Percentiles rank a stretch among this genome's conserved stretches.
phyloP scores from a whole-genome alignment of 2,113 vertebrate genomes.

The Hemicordylus capensis region DNA sequence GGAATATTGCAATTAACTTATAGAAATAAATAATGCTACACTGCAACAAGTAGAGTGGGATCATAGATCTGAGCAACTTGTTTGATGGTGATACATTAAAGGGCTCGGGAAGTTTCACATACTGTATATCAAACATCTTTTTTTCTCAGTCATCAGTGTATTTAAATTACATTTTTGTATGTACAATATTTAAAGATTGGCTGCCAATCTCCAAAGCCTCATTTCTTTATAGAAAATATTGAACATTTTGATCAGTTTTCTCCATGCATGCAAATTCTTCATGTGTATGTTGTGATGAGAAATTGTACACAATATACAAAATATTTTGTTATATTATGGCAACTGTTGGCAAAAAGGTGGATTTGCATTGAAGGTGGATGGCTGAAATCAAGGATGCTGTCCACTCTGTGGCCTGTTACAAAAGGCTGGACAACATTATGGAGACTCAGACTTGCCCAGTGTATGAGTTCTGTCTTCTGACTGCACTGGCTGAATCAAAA shows the following conservation, averaged over 20 bases:
- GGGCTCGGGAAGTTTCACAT: neutral
- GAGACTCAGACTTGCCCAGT: neutral
- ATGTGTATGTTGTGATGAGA: neutral
- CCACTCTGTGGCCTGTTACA: neutral
- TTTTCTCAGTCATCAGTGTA: neutral
- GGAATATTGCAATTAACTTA: neutral
- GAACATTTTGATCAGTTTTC: neutral
- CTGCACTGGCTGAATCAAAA: neutral
- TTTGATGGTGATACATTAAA: neutral
- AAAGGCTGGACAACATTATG: neutral
- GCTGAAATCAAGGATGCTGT: neutral
- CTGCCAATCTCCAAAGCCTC: too few species aligned
- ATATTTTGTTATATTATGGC: neutral
- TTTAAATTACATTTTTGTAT: neutral
- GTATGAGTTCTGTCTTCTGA: neutral
- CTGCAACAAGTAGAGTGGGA: neutral
- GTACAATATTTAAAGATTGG: neutral
- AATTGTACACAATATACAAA: neutral
- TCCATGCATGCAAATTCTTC: neutral
- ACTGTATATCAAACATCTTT: neutral
- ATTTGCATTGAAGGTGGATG: neutral
- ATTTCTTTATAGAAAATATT: neutral
- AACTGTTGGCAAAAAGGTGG: neutral
- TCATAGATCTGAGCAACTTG: too few species aligned
- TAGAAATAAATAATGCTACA: neutral